Base-by-base conservation (phyloP, 2,113 vertebrate genomes). In the Xenopus borealis region DNA sequence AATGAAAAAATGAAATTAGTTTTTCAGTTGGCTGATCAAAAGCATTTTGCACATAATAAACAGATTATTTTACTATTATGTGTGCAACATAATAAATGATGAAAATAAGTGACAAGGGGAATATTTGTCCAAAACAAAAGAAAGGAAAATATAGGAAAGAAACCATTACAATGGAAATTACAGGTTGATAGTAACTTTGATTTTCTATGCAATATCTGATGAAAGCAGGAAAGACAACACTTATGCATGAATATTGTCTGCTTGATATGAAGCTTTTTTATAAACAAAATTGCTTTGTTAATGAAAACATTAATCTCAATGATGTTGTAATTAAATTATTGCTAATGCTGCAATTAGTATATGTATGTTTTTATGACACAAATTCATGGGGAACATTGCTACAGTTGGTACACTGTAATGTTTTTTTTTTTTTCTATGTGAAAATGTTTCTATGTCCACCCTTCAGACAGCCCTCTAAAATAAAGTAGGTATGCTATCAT, bases 1-100 rank as follows among this genome's bases (percentile, higher is more conserved):
- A 97, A 98, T 96, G 96, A 98, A 95, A 98, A 98, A 98, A 98
- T 96, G 92, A 96, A 97, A 98, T 98, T 98, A 96, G 94, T 94
- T 98, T 98, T 98, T 97, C 95, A 96, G 95, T 94, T 96, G 95
- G 93, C 93, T 98, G 94, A 94, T 97, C 96, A 95, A 93, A 95
- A 96, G 93, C 95, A 96, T 96, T 97, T 96, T 94, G 94, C 94
- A 94, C 88, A 92, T 96, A 97, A 97, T 96, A 95, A 97, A 97
- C 92, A 93, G 93, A 95, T 96, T 95, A 92, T 95, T 96, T 98
- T 92, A 89, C 85, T 90, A 86, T 91, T 88, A 90, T 90, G 86
- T 85, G 88, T 87, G 89, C 86, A 88, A 91, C 85, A 88, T 88
- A 90, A 89, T 89, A 90, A 91, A 92, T 89, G 86, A 85, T 82